Evolutionary conservation across 2,113 vertebrate species (phyloP).

Genomic region (Arizona elegans): DNA sequence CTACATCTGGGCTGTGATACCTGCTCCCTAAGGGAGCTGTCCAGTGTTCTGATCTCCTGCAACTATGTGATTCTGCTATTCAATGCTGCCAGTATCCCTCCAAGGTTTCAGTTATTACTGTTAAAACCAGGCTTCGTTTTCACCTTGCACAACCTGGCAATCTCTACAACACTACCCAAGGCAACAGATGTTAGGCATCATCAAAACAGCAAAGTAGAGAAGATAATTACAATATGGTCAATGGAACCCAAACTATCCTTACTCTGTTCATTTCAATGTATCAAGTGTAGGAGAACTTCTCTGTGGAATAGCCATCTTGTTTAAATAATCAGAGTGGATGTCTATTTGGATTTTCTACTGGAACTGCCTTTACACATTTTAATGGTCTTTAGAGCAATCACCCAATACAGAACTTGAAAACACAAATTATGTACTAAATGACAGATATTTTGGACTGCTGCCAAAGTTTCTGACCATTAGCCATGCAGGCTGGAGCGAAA

Average conservation of each 20-base stretch:
- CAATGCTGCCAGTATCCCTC: background rate
- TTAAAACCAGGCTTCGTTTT: background rate
- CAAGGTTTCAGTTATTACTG: no score
- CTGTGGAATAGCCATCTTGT: background rate
- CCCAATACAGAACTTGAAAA: background rate
- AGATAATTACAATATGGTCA: background rate
- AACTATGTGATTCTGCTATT: background rate
- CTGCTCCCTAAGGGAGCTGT: slow-evolving; percentile 2
- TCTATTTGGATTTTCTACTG: background rate
- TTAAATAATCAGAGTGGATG: background rate
- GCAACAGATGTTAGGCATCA: background rate
- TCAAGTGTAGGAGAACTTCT: background rate
- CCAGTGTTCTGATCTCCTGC: background rate
- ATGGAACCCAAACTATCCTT: background rate
- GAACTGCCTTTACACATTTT: background rate
- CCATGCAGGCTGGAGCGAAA: background rate
- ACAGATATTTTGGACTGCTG: background rate
- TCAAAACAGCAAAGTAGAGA: background rate
- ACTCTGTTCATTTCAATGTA: background rate
- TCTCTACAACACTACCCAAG: background rate
- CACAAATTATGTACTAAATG: background rate
- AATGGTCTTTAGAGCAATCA: background rate
- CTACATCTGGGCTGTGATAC: background rate
- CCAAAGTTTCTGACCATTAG: background rate
- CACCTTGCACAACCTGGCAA: background rate